Evolutionary conservation across 1,140 invertebrate genomes (phyloP).

Genomic region (Drosophila chauvacae): DNA sequence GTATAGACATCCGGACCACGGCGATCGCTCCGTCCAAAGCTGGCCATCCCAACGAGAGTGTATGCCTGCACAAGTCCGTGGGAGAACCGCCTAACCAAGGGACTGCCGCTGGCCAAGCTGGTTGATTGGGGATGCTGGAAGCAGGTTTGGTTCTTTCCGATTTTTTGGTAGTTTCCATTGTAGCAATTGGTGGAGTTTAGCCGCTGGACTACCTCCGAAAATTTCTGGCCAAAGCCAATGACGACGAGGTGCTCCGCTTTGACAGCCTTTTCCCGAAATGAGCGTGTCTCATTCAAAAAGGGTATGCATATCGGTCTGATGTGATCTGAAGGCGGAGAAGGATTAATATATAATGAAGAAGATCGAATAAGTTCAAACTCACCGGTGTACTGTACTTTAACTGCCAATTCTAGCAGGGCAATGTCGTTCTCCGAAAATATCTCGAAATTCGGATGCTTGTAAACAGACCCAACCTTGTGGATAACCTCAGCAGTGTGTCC

Average conservation of each 20-base stretch:
- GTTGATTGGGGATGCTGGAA: background rate
- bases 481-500: background rate
- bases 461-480: background rate
- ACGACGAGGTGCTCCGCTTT: background rate
- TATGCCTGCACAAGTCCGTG: background rate
- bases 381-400: background rate
- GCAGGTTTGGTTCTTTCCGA: background rate
- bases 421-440: background rate
- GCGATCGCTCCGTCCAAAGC: background rate
- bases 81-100: background rate
- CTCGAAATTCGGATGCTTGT: background rate
- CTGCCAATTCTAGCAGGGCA: background rate
- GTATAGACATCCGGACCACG: constrained; percentile 1
- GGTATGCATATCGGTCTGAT: constrained; percentile 1
- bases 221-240: background rate
- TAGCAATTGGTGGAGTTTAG: background rate
- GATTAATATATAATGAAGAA: too few relatives aligned
- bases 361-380: background rate
- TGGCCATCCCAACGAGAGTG: constrained; percentile 7
- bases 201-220: background rate
- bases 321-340: background rate
- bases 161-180: background rate
- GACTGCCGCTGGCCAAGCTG: constrained; percentile 2
- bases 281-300: too few relatives aligned
- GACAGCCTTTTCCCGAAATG: background rate